Evolutionary conservation across 2,113 vertebrate species (phyloP).

Genomic region (Bos indicus): DNA sequence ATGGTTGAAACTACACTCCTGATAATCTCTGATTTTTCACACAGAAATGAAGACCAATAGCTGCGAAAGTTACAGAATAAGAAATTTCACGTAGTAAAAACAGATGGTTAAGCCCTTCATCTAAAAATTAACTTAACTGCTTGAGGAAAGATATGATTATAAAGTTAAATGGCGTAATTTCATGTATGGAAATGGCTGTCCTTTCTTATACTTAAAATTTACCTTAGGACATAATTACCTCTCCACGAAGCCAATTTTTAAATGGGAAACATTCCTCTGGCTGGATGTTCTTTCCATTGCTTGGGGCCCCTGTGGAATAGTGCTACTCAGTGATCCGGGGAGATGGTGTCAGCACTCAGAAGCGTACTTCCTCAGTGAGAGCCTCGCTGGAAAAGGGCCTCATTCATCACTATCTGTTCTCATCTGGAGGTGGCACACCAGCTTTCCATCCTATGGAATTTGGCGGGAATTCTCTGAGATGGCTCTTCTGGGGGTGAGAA

Average conservation of each 20-base stretch:
- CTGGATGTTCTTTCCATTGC: slow-evolving; percentile 50
- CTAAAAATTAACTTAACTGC: slow-evolving; percentile 43
- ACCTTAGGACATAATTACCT: slow-evolving; percentile 54
- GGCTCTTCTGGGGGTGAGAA: background rate
- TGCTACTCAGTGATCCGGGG: slow-evolving; percentile 14
- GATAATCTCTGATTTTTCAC: background rate
- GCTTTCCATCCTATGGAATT: background rate
- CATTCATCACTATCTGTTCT: slow-evolving; percentile 6
- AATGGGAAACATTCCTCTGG: slow-evolving; percentile 67
- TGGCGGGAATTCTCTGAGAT: background rate
- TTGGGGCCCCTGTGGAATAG: slow-evolving; percentile 13
- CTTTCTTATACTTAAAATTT: slow-evolving; percentile 55
- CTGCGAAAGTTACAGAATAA: background rate
- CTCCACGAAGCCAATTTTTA: slow-evolving; percentile 67
- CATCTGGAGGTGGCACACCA: background rate
- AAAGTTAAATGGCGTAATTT: slow-evolving; percentile 48
- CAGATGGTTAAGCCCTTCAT: slow-evolving; percentile 22
- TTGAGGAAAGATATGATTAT: slow-evolving; percentile 39
- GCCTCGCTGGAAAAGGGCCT: background rate
- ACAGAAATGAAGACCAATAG: background rate
- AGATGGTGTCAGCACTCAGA: background rate
- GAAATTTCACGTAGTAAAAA: background rate
- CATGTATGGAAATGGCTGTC: slow-evolving; percentile 42
- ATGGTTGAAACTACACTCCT: background rate
- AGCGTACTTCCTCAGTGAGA: slow-evolving; percentile 17